Conservation (phyloP, 2,797 vertebrate species). For the Carcharodon carcharias region DNA sequence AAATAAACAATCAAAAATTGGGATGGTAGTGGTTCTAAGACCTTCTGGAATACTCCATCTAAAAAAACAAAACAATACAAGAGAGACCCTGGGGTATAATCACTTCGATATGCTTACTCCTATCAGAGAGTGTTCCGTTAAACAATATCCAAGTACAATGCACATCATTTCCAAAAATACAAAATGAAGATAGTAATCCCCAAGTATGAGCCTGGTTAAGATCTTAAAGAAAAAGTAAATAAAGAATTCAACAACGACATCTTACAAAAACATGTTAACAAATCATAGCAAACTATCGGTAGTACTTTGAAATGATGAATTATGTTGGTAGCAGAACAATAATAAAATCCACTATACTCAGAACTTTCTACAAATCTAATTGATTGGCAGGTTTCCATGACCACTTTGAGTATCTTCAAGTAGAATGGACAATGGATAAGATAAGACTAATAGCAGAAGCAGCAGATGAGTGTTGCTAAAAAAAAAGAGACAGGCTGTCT, state of each 20-base stretch:
- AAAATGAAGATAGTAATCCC: neutral
- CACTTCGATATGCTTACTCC: neutral
- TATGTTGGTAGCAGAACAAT: neutral
- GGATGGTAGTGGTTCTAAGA: neutral
- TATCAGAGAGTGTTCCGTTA: neutral
- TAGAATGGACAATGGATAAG: neutral
- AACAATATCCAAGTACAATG: neutral
- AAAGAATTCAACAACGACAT: neutral
- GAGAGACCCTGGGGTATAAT: neutral
- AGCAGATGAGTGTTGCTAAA: neutral
- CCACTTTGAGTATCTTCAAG: neutral
- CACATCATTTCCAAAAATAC: neutral
- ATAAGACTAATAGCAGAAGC: neutral
- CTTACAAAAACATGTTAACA: neutral
- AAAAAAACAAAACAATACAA: neutral
- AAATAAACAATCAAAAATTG: neutral
- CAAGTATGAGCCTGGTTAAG: neutral
- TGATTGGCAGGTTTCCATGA: neutral
- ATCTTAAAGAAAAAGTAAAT: neutral
- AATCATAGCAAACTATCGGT: neutral
- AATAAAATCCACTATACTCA: neutral
- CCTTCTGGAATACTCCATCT: no score
- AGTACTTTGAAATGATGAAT: neutral
- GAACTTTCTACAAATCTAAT: neutral
- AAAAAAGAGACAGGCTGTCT: no score